A percentile compares a stretch with the other conserved stretches of the same genome.
phyloP scores from a whole-genome alignment of 2,797 vertebrate genomes.

The Pseudotriccus pelzelni region DNA sequence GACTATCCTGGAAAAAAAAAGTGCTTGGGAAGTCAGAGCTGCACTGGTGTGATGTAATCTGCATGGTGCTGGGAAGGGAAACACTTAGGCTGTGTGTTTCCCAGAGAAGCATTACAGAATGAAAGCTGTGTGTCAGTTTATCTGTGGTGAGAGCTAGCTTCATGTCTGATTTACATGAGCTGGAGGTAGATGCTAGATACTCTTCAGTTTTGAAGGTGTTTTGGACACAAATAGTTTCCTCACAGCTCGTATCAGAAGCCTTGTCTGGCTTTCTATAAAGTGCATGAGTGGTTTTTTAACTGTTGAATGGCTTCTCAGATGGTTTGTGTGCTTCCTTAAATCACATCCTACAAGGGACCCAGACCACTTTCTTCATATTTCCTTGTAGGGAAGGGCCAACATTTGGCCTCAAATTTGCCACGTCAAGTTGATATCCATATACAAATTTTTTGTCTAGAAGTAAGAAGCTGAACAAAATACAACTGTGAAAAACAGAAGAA shows the following conservation, averaged over 20 bases:
- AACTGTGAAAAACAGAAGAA: background rate
- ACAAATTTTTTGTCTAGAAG: background rate
- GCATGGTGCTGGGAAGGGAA: background rate
- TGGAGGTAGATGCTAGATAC: background rate
- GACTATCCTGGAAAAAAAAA: background rate
- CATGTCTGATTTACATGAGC: background rate
- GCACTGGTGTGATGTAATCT: background rate
- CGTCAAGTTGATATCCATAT: background rate
- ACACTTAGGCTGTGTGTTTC: background rate
- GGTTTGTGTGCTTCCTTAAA: background rate
- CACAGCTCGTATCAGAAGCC: background rate
- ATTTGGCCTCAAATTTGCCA: background rate
- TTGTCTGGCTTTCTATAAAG: background rate
- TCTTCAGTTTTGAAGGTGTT: background rate
- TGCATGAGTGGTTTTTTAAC: background rate
- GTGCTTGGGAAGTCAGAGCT: background rate
- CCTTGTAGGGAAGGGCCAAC: background rate
- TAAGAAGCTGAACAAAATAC: background rate
- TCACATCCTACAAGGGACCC: background rate
- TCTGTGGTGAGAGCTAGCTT: background rate
- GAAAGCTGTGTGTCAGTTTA: background rate
- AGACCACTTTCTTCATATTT: background rate
- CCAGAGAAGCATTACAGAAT: background rate
- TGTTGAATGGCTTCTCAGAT: background rate
- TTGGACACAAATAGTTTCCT: background rate